Conservation (phyloP, 2,113 vertebrate species). For the Toxotes jaculatrix region DNA sequence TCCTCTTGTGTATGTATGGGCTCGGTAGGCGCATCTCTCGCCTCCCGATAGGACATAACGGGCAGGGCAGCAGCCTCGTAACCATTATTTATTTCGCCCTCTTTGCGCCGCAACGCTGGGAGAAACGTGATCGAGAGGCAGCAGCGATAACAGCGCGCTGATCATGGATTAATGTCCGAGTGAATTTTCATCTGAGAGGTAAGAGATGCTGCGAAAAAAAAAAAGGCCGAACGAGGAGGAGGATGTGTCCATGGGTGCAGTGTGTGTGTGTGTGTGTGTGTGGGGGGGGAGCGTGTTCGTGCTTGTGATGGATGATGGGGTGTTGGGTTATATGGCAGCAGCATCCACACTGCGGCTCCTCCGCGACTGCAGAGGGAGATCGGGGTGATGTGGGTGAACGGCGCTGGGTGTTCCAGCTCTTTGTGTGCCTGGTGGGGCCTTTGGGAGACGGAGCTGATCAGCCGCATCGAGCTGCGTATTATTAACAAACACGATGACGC, state of each 20-base stretch:
- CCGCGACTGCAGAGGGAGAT: background rate
- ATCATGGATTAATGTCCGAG: conserved; percentile 76
- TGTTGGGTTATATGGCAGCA: conserved; percentile 34
- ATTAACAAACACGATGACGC: conserved; percentile 78
- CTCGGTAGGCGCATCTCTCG: conserved; percentile 57
- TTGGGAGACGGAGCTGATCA: conserved; percentile 50
- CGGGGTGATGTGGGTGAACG: conserved; percentile 8
- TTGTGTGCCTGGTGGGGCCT: conserved; percentile 66
- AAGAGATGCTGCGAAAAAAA: conserved; percentile 30
- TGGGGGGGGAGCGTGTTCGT: background rate
- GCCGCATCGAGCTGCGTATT: conserved; percentile 78
- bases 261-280: conserved; percentile 11
- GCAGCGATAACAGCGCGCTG: conserved; percentile 16
- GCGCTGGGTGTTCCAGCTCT: conserved; percentile 44
- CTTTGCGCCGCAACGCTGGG: conserved; percentile 37
- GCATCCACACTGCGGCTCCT: conserved; percentile 53
- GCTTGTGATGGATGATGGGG: conserved; percentile 47
- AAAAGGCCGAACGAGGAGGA: conserved; percentile 33
- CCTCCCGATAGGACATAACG: conserved; percentile 57
- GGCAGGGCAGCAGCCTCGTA: conserved; percentile 43
- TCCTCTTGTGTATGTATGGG: conserved; percentile 46
- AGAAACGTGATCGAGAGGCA: conserved; percentile 54
- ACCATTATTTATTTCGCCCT: conserved; percentile 40
- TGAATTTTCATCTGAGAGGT: conserved; percentile 71
- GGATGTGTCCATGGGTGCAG: conserved; percentile 31